These are phyloP conservation scores for Bruchidius siliquastri DNA, from an alignment of 2,888 invertebrate species.

Conservation along the genomic window DNA sequence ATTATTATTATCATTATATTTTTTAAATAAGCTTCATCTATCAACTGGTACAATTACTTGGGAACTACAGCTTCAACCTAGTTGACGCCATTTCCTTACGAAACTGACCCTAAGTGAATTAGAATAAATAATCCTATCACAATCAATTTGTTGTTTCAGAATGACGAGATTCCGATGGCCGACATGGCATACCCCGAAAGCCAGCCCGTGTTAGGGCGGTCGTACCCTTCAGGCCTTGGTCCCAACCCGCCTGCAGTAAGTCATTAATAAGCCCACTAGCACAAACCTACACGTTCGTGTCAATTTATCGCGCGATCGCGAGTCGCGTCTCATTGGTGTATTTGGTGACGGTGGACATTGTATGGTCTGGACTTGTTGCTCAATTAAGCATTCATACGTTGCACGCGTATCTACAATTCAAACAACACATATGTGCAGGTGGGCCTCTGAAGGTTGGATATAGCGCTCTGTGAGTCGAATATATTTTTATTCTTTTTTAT, in stretches of 20 bases:
- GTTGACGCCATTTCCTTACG: too few relatives aligned
- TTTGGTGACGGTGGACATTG: background rate
- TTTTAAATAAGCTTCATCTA: too few relatives aligned
- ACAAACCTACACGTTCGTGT: slow-evolving; percentile 43
- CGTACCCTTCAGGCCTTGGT: slow-evolving; percentile 46
- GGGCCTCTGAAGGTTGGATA: background rate
- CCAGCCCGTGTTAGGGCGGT: slow-evolving; percentile 44
- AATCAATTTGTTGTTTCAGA: slow-evolving; percentile 49
- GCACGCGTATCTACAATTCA: background rate
- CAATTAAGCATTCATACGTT: background rate
- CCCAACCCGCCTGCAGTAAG: slow-evolving; percentile 49
- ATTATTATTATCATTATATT: too few relatives aligned
- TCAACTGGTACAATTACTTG: too few relatives aligned
- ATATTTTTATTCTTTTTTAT: background rate
- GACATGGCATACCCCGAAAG: slow-evolving; percentile 69
- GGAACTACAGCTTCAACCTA: too few relatives aligned
- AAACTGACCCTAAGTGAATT: too few relatives aligned
- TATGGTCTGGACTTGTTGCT: background rate
- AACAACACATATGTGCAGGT: background rate
- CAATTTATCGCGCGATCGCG: slow-evolving; percentile 38
- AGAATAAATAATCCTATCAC: background rate
- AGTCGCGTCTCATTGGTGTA: background rate
- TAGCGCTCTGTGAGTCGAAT: background rate
- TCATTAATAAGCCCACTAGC: slow-evolving; percentile 45
- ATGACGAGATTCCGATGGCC: slow-evolving; percentile 70